phyloP scores from a whole-genome alignment of 1,140 invertebrate genomes.

The Aradophagus sp. region DNA sequence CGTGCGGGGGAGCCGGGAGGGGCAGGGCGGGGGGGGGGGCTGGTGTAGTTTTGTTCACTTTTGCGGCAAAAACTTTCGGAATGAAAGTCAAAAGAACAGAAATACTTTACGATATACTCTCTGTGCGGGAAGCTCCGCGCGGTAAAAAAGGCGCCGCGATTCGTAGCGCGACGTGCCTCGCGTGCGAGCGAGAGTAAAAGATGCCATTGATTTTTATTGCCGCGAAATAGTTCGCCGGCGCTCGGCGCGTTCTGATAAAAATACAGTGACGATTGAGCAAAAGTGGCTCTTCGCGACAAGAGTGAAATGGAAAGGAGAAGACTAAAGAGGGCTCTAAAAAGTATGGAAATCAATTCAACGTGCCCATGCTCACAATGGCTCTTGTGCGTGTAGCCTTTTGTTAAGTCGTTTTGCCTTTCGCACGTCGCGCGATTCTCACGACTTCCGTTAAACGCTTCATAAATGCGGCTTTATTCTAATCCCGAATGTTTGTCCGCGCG shows the following conservation, averaged over 20 bases:
- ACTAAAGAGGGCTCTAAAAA: conserved; percentile 42
- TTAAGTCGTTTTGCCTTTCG: conserved; percentile 27
- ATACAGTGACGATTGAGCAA: conserved; percentile 50
- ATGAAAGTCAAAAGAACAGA: conserved; percentile 50
- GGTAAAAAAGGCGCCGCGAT: conserved; percentile 22
- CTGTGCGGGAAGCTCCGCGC: conserved; percentile 19
- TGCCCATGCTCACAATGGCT: conserved; percentile 25
- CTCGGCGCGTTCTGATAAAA: conserved; percentile 51
- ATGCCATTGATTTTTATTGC: conserved; percentile 57
- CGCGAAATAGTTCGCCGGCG: conserved; percentile 43
- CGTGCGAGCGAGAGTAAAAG: conserved; percentile 42
- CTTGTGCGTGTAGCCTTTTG: conserved; percentile 44
- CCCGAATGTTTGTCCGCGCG: conserved; percentile 3
- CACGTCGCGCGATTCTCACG: conserved; percentile 9
- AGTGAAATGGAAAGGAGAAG: conserved; percentile 36
- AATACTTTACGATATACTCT: conserved; percentile 45
- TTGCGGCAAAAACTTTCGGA: conserved; percentile 19
- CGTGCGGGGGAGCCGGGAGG: background rate
- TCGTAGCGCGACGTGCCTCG: conserved; percentile 30
- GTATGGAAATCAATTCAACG: conserved; percentile 47
- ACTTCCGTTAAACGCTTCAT: conserved; percentile 26
- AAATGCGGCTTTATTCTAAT: conserved; percentile 14
- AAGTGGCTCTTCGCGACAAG: conserved; percentile 42
- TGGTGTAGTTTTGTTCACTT: conserved; percentile 19
- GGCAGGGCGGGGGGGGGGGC: background rate